Evolutionary conservation across 2,888 invertebrate species (phyloP), one percentile per base, ranked within the genome.

Genomic region (Monochamus alternatus): DNA sequence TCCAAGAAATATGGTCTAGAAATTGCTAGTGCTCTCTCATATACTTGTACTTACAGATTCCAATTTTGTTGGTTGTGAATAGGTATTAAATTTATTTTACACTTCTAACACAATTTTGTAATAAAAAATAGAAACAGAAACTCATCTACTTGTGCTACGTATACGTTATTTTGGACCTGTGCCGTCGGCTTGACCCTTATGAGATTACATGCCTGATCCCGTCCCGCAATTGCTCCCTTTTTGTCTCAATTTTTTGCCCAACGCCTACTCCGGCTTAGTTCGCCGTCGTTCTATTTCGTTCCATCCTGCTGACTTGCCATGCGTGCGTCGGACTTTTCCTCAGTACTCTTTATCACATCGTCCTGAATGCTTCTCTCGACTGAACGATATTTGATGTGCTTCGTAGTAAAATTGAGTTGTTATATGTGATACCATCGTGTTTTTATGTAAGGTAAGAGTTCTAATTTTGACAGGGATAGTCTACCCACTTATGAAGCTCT

Each of bases 141-240:
- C 22, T 22, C 22, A 22, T 1, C 22, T 22, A 22, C 22, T 22
- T 22, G 22, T 22, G 22, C 22, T 22, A 22, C 22, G 22, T 22
- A 22, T 22, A 22, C 22, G 22, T 22, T 51, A 43, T 47, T 66
- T 51, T 30, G 44, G 22, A n/a, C 10, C 58, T 59, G 58, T 59
- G 58, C n/a, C 14, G 58, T 59, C 58, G 58, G 58, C 58, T 59
- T 59, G 58, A 59, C 58, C 58, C 58, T 58, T 58, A 22, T 58
- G 58, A 58, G 58, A 58, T 14, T 58, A 58, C 58, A n/a, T 22
- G 0, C 14, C 10, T 59, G n/a, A 3, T 5, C 22, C 14, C 58
- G 14, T n/a, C 58, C 5, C 58, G 14, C 14, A 22, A 59, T 3
- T 59, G 58, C 58, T 5, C 58, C 58, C 14, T 14, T 14, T n/a